These are phyloP conservation scores for Gypaetus barbatus DNA, from an alignment of 2,797 vertebrate genomes.

Conservation along the genomic window DNA sequence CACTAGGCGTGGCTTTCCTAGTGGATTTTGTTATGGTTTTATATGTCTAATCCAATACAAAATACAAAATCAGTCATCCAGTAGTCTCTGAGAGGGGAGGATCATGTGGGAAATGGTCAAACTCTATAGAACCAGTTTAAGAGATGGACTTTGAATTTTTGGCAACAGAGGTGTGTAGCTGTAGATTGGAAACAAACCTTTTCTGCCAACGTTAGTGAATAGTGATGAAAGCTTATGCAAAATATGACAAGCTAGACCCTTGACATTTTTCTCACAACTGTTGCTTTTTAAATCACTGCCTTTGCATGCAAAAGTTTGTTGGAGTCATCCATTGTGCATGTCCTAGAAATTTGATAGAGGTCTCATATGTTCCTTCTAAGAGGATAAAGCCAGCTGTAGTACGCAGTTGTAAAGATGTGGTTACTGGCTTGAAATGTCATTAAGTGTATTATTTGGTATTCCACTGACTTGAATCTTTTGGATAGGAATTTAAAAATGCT, in stretches of 20 bases:
- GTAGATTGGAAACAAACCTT: not conserved
- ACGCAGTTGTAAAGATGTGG: not conserved
- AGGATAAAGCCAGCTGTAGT: not conserved
- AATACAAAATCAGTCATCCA: not conserved
- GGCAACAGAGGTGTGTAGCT: not conserved
- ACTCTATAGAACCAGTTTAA: not conserved
- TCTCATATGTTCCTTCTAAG: not conserved
- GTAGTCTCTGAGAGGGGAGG: not conserved
- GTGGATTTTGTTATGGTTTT: not conserved
- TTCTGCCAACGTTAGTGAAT: not conserved
- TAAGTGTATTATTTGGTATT: not conserved
- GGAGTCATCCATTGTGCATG: not conserved
- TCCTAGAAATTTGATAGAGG: not conserved
- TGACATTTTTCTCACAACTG: constrained; percentile 14
- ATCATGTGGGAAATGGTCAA: not conserved
- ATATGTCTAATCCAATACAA: not conserved
- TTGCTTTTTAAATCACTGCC: not conserved
- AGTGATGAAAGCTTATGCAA: not conserved
- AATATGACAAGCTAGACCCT: not conserved
- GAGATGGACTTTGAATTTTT: not conserved
- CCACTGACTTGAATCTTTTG: not conserved
- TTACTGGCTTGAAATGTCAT: not conserved
- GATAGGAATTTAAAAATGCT: not conserved
- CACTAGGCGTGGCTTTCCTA: not conserved
- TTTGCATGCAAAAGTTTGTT: not conserved